Percentiles rank a stretch among this genome's conserved stretches.
phyloP scores from a whole-genome alignment of 2,888 invertebrate genomes.

The Synanthedon tipuliformis region DNA sequence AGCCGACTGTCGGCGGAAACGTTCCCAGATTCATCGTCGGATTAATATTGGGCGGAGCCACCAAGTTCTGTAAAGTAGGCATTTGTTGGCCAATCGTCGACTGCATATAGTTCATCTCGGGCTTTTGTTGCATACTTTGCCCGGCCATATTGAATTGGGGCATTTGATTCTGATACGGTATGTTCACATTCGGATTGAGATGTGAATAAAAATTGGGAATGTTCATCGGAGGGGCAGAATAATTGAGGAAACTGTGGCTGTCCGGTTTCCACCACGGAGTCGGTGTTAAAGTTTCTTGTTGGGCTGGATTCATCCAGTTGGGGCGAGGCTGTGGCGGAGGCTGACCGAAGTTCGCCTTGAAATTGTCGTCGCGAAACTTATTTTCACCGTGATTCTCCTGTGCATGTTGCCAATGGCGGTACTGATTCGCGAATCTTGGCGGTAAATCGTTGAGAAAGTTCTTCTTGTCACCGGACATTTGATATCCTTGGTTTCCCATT shows the following conservation, averaged over 20 bases:
- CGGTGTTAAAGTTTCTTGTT: slow-evolving; percentile 20
- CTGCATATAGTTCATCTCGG: slow-evolving; percentile 25
- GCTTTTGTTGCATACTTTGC: slow-evolving; percentile 17
- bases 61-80: slow-evolving; percentile 38
- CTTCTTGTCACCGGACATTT: slow-evolving; percentile 53
- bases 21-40: slow-evolving; percentile 39
- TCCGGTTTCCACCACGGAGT: slow-evolving; percentile 51
- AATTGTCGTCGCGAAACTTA: slow-evolving; percentile 47
- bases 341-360: slow-evolving; percentile 18
- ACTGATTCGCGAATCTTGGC: slow-evolving; percentile 59
- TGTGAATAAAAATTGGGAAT: slow-evolving; percentile 37
- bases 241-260: slow-evolving; percentile 28
- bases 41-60: slow-evolving; percentile 44
- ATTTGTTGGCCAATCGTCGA: slow-evolving; percentile 41
- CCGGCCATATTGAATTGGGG: slow-evolving; percentile 9
- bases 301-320: slow-evolving; percentile 21
- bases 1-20: slow-evolving; percentile 34
- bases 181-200: slow-evolving; percentile 21
- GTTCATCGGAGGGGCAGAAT: slow-evolving; percentile 18
- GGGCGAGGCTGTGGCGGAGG: slow-evolving; percentile 19
- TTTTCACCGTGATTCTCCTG: slow-evolving; percentile 49
- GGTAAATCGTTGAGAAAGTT: slow-evolving; percentile 58
- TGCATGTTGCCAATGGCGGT: slow-evolving; percentile 51
- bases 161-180: slow-evolving; percentile 20
- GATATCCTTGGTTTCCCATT: slow-evolving; percentile 42